phyloP scores from a whole-genome alignment of 2,113 vertebrate species.

The Psammodynastes pulverulentus region DNA sequence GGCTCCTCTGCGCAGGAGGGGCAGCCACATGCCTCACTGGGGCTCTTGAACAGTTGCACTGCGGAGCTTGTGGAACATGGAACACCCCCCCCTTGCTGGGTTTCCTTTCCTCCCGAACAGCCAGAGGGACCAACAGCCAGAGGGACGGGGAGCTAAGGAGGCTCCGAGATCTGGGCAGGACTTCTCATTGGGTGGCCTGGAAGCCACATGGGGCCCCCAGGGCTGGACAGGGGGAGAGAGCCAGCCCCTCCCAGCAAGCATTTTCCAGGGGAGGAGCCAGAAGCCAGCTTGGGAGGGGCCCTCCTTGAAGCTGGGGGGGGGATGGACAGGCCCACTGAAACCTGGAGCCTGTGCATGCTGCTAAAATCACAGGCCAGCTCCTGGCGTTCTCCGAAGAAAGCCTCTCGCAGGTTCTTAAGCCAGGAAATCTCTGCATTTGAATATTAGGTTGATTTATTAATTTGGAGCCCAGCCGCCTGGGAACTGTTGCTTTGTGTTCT shows the following conservation, averaged over 20 bases:
- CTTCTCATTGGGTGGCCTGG: neutral
- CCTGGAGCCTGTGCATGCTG: neutral
- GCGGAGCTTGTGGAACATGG: constrained; percentile 7
- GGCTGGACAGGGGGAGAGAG: neutral
- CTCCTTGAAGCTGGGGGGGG: neutral
- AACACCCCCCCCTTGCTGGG: neutral
- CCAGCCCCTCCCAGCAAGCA: neutral
- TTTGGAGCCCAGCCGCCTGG: neutral
- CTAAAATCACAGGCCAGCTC: neutral
- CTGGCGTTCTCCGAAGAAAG: neutral
- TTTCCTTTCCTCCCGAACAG: neutral
- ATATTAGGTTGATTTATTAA: neutral
- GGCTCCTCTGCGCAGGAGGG: constrained; percentile 38
- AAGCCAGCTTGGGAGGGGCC: neutral
- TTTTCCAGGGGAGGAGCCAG: neutral
- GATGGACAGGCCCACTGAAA: neutral
- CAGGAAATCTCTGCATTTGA: neutral
- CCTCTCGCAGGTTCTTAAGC: neutral
- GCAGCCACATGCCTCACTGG: constrained; percentile 19
- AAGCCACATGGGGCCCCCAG: neutral
- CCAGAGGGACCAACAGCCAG: neutral
- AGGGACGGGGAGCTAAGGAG: neutral
- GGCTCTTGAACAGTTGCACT: constrained; percentile 53
- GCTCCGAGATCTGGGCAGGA: neutral
- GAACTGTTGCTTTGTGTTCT: neutral